Evolutionary conservation across 2,113 vertebrate genomes (phyloP).

Genomic region (Peromyscus maniculatus): DNA sequence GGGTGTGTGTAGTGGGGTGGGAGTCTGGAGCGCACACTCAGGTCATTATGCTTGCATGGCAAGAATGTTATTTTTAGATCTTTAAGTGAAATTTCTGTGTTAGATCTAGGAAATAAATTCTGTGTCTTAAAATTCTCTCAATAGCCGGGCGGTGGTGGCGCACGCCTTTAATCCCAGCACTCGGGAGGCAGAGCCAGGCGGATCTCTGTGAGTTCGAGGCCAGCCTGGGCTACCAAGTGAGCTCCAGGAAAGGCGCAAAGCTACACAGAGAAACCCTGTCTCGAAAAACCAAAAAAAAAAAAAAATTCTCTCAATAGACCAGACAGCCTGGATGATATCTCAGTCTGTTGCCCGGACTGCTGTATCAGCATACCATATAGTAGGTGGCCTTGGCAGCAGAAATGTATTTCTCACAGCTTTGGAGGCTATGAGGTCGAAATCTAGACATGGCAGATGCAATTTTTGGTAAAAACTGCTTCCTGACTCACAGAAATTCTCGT

Average conservation of each 20-base stretch:
- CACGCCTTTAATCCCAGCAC: too few relatives aligned
- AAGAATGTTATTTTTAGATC: not conserved
- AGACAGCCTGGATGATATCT: not conserved
- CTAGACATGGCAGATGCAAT: not conserved
- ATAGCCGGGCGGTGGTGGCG: too few relatives aligned
- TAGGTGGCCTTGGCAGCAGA: not conserved
- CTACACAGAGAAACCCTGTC: too few relatives aligned
- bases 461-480: not conserved
- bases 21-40: too few relatives aligned
- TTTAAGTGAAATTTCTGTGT: slow-evolving; percentile 20
- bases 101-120: slow-evolving; percentile 9
- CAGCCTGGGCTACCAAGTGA: too few relatives aligned
- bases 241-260: too few relatives aligned
- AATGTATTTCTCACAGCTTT: not conserved
- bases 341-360: not conserved
- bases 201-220: too few relatives aligned
- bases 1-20: not conserved
- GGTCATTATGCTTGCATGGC: not conserved
- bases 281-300: too few relatives aligned
- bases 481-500: not conserved
- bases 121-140: not conserved
- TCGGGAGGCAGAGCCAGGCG: too few relatives aligned
- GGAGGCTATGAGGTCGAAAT: not conserved
- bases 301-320: not conserved
- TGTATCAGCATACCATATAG: not conserved